Percentiles rank a stretch among this genome's conserved stretches.
Conservation (phyloP, 2,797 vertebrate species). For the Garrulus glandarius region DNA sequence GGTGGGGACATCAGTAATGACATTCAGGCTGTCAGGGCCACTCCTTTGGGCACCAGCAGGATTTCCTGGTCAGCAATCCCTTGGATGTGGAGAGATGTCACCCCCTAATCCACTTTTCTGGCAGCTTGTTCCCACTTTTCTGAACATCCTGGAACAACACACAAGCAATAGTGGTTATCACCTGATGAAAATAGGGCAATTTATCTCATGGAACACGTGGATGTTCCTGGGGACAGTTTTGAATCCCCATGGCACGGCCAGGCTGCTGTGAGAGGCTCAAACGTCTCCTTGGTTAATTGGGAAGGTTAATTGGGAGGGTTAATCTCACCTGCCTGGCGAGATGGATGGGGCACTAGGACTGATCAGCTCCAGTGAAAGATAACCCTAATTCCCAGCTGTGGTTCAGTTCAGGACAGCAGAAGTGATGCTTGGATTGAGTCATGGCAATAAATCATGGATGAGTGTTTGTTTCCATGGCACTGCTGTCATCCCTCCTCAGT, state of each 20-base stretch:
- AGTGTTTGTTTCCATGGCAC: not conserved
- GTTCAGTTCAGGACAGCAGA: not conserved
- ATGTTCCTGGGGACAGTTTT: not conserved
- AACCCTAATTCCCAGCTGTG: not conserved
- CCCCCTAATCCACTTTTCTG: not conserved
- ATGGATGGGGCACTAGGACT: not conserved
- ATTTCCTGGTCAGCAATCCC: not conserved
- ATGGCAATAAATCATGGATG: not conserved
- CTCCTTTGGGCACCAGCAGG: not conserved
- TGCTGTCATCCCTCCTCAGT: not conserved
- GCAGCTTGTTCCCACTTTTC: not conserved
- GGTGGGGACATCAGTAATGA: not conserved
- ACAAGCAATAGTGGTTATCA: not conserved
- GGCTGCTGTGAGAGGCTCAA: fast-evolving
- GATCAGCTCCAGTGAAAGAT: not conserved
- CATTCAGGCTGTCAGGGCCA: not conserved
- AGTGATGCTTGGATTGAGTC: not conserved
- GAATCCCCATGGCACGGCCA: fast-evolving
- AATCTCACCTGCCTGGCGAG: not conserved
- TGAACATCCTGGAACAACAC: not conserved
- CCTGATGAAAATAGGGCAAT: not conserved
- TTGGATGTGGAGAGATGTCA: not conserved
- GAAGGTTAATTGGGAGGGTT: not conserved
- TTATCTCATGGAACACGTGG: fast-evolving
- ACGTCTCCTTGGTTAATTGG: not conserved